Evolutionary conservation across 1,140 invertebrate genomes (phyloP).

Genomic region (Drosophila miranda): DNA sequence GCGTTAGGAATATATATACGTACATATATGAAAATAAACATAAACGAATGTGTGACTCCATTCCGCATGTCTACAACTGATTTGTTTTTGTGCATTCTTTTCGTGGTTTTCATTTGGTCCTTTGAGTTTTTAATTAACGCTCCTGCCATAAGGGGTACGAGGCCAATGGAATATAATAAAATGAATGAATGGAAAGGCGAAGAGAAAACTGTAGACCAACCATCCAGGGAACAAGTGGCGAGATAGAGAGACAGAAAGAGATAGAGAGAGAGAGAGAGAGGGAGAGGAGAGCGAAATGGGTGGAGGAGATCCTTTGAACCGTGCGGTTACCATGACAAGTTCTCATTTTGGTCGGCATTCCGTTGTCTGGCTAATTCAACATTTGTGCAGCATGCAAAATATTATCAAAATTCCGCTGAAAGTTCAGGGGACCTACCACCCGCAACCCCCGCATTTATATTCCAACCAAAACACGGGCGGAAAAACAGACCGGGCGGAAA

Average conservation of each 20-base stretch:
- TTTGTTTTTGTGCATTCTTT: constrained; percentile 37
- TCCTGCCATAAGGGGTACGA: constrained; percentile 3
- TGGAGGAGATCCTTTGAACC: constrained; percentile 41
- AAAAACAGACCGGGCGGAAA: constrained; percentile 13
- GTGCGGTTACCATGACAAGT: constrained; percentile 64
- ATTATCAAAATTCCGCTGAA: constrained; percentile 67
- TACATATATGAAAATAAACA: background rate
- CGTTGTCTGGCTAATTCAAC: constrained; percentile 74
- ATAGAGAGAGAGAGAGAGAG: too few species aligned
- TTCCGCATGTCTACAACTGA: background rate
- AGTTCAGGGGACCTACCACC: background rate
- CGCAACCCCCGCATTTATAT: background rate
- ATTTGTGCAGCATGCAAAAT: constrained; percentile 78
- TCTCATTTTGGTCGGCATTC: constrained; percentile 64
- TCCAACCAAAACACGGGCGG: background rate
- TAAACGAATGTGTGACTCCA: background rate
- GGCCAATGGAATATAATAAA: background rate
- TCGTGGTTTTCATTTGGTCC: constrained; percentile 50
- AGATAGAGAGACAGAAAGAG: background rate
- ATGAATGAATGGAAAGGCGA: background rate
- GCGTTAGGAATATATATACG: too few species aligned
- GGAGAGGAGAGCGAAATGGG: background rate
- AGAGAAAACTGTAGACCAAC: background rate
- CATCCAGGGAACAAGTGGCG: too few species aligned
- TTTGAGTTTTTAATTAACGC: constrained; percentile 76